Percentiles rank a stretch among this genome's conserved stretches.
These are phyloP conservation scores for Epinephelus coioides DNA, from an alignment of 2,797 vertebrate species.

Conservation along the genomic window DNA sequence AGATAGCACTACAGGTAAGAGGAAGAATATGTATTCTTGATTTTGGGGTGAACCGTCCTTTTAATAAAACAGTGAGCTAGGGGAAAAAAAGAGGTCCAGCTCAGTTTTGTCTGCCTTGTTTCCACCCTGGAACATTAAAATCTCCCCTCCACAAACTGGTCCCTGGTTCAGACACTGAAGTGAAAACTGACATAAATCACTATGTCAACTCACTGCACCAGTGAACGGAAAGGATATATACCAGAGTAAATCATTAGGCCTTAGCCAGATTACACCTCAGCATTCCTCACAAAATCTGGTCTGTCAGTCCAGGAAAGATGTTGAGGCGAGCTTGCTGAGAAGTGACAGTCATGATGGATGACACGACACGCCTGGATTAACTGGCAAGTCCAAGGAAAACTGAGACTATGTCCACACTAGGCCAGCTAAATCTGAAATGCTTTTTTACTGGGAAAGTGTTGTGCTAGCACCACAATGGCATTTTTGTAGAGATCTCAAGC, in stretches of 20 bases:
- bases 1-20: too few relatives aligned
- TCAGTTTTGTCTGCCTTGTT: constrained; percentile 8
- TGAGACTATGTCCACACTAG: not conserved
- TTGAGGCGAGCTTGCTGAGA: constrained; percentile 27
- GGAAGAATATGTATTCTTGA: too few relatives aligned
- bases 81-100: too few relatives aligned
- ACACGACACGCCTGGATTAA: constrained; percentile 29
- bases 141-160: not conserved
- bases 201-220: not conserved
- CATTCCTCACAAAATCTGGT: constrained; percentile 57
- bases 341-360: constrained; percentile 69
- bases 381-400: constrained; percentile 25
- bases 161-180: constrained; percentile 10
- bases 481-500: not conserved
- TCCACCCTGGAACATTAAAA: constrained; percentile 1
- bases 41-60: too few relatives aligned
- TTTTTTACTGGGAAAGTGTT: not conserved
- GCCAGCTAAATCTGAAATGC: not conserved
- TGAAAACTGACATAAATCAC: constrained; percentile 27
- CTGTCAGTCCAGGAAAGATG: constrained; percentile 34
- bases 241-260: constrained; percentile 22
- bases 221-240: constrained; percentile 3
- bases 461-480: not conserved
- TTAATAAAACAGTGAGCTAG: too few relatives aligned
- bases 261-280: constrained; percentile 18